These are phyloP conservation scores for Phrynosoma blainvillii DNA, from an alignment of 2,113 vertebrate genomes.

Conservation along the genomic window DNA sequence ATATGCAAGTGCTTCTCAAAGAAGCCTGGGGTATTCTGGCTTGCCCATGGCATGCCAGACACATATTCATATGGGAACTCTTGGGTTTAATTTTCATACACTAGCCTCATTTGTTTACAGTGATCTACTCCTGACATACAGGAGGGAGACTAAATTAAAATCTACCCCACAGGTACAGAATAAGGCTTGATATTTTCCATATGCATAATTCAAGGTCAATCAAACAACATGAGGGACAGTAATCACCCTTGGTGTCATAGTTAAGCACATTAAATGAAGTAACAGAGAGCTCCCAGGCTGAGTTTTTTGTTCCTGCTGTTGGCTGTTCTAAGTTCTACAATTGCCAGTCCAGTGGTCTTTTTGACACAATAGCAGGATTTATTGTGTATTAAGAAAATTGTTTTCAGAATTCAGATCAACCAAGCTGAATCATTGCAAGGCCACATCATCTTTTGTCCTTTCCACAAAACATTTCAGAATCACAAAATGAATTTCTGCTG, in stretches of 20 bases:
- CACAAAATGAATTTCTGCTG: constrained; percentile 25
- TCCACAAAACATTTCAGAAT: constrained; percentile 40
- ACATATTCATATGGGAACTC: constrained; percentile 38
- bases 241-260: neutral
- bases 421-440: constrained; percentile 45
- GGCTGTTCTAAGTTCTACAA: constrained; percentile 38
- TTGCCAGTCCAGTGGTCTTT: neutral
- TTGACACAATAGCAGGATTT: constrained; percentile 10
- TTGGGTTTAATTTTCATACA: neutral
- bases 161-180: constrained; percentile 32
- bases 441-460: constrained; percentile 51
- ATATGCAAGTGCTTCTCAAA: constrained; percentile 55
- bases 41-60: constrained; percentile 52
- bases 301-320: constrained; percentile 12
- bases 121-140: constrained; percentile 9
- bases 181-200: constrained; percentile 9
- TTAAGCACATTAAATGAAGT: constrained; percentile 16
- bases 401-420: constrained; percentile 50
- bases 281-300: constrained; percentile 16
- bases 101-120: constrained; percentile 41
- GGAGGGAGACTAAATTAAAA: constrained; percentile 31
- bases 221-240: constrained; percentile 38
- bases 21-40: constrained; percentile 43
- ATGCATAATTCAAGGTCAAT: constrained; percentile 22
- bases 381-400: constrained; percentile 43